These are phyloP conservation scores for Acrocephalus scirpaceus DNA, from an alignment of 2,797 vertebrate genomes.

Conservation along the genomic window DNA sequence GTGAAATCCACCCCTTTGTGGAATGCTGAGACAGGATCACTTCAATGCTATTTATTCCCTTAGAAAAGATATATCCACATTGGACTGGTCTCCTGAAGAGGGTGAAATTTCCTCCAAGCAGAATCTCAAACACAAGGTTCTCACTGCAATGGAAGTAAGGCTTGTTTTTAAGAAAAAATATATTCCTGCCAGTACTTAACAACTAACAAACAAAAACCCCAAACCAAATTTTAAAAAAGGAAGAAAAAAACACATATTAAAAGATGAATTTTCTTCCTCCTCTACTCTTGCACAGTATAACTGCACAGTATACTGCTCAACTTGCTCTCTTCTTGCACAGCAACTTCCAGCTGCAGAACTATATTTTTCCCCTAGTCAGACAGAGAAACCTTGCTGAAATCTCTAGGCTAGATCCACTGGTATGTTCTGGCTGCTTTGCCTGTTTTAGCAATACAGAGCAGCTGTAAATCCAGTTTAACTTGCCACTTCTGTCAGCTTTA, in stretches of 20 bases:
- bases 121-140: background rate
- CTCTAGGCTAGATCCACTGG: background rate
- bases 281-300: background rate
- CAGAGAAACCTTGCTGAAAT: conserved; percentile 5
- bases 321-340: background rate
- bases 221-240: background rate
- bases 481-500: conserved; percentile 48
- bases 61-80: background rate
- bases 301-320: background rate
- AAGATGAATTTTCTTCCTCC: background rate
- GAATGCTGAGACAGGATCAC: background rate
- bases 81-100: background rate
- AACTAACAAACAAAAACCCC: background rate
- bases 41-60: background rate
- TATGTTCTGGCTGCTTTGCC: background rate
- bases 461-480: conserved; percentile 59
- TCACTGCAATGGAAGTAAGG: background rate
- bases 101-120: background rate
- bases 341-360: conserved; percentile 3
- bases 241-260: background rate
- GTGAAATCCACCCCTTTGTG: background rate
- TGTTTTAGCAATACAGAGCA: conserved; percentile 49
- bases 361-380: background rate
- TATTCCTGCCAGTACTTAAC: background rate
- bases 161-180: background rate